Percentiles rank a stretch among this genome's conserved stretches.
Conservation (phyloP, 2,797 vertebrate genomes). For the Hippopotamyrus pictus region DNA sequence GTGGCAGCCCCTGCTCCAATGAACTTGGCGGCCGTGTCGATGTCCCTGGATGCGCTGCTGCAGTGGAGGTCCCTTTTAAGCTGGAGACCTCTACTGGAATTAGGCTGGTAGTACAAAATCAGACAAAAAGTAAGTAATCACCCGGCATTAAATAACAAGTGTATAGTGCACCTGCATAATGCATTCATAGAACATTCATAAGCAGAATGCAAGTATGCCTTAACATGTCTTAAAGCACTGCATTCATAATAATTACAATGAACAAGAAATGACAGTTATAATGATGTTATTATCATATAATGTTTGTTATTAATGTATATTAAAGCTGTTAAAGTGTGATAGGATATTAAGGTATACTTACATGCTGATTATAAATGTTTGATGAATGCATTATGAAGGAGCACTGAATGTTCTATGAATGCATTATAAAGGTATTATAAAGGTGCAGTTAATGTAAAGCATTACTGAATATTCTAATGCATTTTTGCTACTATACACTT, state of each 20-base stretch:
- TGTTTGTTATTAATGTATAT: neutral
- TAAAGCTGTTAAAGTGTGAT: neutral
- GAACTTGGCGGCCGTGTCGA: neutral
- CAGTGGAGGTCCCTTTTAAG: neutral
- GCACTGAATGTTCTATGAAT: neutral
- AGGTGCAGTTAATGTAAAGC: neutral
- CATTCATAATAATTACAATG: neutral
- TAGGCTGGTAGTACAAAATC: neutral
- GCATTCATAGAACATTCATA: neutral
- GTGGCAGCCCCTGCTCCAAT: neutral
- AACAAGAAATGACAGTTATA: neutral
- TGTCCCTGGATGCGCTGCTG: neutral
- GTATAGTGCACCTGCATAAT: neutral
- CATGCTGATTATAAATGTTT: neutral
- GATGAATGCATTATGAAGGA: neutral
- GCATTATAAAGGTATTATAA: neutral
- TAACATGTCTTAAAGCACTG: neutral
- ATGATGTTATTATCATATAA: neutral
- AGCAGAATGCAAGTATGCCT: neutral
- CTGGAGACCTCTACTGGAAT: conserved; percentile 17
- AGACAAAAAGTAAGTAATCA: neutral
- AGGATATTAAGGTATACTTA: neutral
- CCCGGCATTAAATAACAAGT: neutral
- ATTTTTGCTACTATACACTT: neutral
- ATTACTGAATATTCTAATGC: neutral